Evolutionary conservation across 2,113 vertebrate genomes (phyloP).

Genomic region (Indri indri): DNA sequence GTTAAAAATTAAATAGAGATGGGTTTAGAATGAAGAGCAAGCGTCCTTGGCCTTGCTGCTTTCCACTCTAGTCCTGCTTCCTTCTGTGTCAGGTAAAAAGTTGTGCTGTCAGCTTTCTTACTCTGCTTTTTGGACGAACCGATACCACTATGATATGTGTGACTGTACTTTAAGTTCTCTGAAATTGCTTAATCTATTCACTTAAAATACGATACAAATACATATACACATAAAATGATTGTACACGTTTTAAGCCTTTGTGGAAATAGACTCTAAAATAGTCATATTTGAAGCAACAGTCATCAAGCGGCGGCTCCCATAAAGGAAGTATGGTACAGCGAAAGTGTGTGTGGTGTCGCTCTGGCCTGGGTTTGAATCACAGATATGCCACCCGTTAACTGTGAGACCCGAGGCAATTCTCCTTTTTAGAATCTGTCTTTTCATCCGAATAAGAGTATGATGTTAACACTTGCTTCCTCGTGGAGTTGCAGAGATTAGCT

Average conservation of each 20-base stretch:
- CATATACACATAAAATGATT: neutral
- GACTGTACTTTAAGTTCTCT: neutral
- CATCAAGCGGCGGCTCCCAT: neutral
- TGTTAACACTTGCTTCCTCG: neutral
- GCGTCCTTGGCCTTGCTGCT: neutral
- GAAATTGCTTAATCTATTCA: neutral
- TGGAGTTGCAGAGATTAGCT: neutral
- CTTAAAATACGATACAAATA: neutral
- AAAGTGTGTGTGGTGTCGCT: neutral
- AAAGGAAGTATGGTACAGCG: neutral
- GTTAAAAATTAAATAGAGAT: conserved; percentile 17
- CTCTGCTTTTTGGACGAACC: neutral
- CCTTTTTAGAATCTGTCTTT: neutral
- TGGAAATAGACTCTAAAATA: neutral
- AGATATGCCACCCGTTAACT: neutral
- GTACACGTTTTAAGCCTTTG: neutral
- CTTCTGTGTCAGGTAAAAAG: neutral
- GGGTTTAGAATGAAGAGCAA: neutral
- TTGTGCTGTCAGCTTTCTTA: neutral
- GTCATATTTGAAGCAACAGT: neutral
- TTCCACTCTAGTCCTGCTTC: neutral
- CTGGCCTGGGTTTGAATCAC: neutral
- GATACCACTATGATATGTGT: neutral
- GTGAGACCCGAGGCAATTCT: neutral
- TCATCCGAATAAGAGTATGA: neutral